Conservation (phyloP, 2,797 vertebrate species). For the Bryconaethiops microstoma region DNA sequence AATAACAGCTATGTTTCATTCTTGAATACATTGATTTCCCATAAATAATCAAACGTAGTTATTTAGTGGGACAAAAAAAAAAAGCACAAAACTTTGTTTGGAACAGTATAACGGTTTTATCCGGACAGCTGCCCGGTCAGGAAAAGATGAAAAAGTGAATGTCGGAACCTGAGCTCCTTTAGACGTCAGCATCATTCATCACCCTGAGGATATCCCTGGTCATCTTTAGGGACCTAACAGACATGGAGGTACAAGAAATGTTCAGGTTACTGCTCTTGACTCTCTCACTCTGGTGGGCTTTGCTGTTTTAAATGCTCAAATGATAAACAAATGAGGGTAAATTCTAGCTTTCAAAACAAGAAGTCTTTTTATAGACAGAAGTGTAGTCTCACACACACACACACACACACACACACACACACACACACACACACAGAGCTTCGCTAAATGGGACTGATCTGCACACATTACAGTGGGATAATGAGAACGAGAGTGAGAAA, state of each 20-base stretch:
- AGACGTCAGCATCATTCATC: not conserved
- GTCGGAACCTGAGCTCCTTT: not conserved
- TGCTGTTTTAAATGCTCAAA: not conserved
- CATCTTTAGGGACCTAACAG: not conserved
- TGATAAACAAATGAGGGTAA: not conserved
- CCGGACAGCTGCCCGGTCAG: too few species aligned
- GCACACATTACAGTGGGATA: not conserved
- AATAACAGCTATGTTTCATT: too few species aligned
- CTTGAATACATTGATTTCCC: too few species aligned
- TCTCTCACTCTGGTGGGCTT: not conserved
- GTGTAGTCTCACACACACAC: too few species aligned
- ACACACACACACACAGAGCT: not conserved
- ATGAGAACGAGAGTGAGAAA: not conserved
- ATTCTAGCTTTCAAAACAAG: not conserved
- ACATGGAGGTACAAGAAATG: not conserved
- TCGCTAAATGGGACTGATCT: not conserved
- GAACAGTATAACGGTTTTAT: too few species aligned
- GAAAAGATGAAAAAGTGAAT: not conserved
- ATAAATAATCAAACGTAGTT: too few species aligned
- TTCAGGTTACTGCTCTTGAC: not conserved
- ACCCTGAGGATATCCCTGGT: not conserved
- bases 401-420: too few species aligned
- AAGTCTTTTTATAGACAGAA: not conserved
- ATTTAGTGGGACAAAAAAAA: too few species aligned
- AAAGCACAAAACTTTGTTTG: too few species aligned